phyloP scores from a whole-genome alignment of 2,888 invertebrate genomes.

The Acrobasis repandana region DNA sequence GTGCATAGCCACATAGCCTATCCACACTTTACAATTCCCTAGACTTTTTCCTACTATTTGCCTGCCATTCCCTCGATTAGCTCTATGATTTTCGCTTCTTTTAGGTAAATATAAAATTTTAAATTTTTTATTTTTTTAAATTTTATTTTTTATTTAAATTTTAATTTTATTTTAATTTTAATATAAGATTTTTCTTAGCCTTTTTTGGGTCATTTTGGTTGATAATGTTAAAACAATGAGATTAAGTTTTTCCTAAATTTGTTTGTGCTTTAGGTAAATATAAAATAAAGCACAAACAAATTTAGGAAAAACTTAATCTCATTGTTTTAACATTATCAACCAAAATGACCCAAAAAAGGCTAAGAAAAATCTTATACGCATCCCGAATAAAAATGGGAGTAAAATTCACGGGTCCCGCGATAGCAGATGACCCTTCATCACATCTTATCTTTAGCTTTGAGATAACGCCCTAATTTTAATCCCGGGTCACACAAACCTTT shows the following conservation, averaged over 20 bases:
- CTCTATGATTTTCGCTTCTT: too few species aligned
- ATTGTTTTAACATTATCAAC: background rate
- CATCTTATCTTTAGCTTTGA: constrained; percentile 19
- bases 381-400: constrained; percentile 13
- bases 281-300: too few species aligned
- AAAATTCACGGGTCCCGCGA: constrained; percentile 15
- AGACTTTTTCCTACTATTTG: too few species aligned
- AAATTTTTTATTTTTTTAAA: too few species aligned
- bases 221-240: background rate
- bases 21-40: too few species aligned
- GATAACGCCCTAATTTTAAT: constrained; percentile 19
- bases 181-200: background rate
- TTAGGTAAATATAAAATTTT: too few species aligned
- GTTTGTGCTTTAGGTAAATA: too few species aligned
- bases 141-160: too few species aligned
- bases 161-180: too few species aligned
- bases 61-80: too few species aligned
- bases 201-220: background rate
- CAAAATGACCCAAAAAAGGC: background rate
- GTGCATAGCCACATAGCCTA: too few species aligned
- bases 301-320: background rate
- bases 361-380: background rate
- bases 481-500: background rate
- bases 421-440: constrained; percentile 17
- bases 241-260: background rate